These are phyloP conservation scores for Circaetus cinerascens DNA, from an alignment of 2,113 vertebrate species.

Conservation along the genomic window DNA sequence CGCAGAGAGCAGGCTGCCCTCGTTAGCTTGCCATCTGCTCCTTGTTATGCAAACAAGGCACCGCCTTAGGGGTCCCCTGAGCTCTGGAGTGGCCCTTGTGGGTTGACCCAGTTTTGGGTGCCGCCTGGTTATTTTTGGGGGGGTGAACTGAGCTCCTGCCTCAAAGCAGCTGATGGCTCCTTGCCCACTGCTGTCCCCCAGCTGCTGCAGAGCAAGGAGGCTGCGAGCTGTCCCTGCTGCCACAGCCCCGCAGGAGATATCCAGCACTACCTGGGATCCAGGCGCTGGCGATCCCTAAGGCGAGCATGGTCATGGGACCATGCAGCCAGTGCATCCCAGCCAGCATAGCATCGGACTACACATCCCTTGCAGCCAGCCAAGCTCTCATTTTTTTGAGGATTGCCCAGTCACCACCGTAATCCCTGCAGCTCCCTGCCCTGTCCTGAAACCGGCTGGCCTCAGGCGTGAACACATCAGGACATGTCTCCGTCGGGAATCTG, in stretches of 20 bases:
- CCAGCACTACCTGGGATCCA: neutral
- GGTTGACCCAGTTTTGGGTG: constrained; percentile 40
- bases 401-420: neutral
- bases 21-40: constrained; percentile 18
- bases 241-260: neutral
- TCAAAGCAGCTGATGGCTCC: neutral
- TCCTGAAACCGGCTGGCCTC: neutral
- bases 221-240: neutral
- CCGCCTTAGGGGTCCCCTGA: neutral
- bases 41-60: neutral
- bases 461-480: neutral
- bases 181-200: neutral
- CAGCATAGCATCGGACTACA: accelerated
- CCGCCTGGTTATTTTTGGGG: neutral
- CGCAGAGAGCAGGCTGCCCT: neutral
- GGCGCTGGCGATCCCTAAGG: neutral
- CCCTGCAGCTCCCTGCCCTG: neutral
- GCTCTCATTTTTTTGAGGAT: neutral
- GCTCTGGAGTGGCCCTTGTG: neutral
- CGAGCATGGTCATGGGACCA: neutral
- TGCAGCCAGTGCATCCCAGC: neutral
- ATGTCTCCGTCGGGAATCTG: neutral
- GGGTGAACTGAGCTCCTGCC: neutral
- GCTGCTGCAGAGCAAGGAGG: neutral
- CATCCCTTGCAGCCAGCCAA: neutral